Base-by-base conservation (phyloP, 2,113 vertebrate species). In the Macroglossus sobrinus region DNA sequence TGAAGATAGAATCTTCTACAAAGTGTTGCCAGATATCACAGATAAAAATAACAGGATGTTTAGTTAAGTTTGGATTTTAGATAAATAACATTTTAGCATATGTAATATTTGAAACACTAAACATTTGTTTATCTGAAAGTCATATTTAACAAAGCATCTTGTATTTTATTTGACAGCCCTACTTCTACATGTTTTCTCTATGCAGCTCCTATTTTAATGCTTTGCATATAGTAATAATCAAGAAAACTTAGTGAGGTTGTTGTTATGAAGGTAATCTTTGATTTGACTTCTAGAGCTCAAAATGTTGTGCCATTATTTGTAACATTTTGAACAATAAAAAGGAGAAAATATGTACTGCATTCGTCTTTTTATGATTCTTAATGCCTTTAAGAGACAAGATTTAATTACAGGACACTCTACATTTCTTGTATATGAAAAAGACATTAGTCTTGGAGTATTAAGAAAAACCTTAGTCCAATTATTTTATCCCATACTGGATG, bases 1-100 rank as follows among this genome's bases (percentile, higher is more conserved):
- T 53, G 55, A 82, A 84, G 59, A n/a, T 64, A 82, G 22, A 7
- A 43, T 93, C 57, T 82, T 84, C 4, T 45, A 35, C n/a, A 55
- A 57, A 79, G 45, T 47, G 4, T 47, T 79, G 38, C 14, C 18
- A 92, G 26, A 35, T 38, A 22, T 40, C 69, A 53, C 33, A 69
- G 69, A 63, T 93, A 43, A 93, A 93, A 93, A 82, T 87, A 82
- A 82, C 4, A 38, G 30, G 14, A 78, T 16, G 61, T 5, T 7
- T 24, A 89, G 57, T 84, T 84, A 92, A 92, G 66, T 79, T 79
- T 88, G 38, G 79, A 94, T 68, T 68, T 84, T 43, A 84, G 28
- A 57, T 78, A 57, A 35, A 38, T 63, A 87, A 61, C 40, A 72
- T 84, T 91, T 71, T 94, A 28, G 26, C 63, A 68, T 81, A 21